Base-by-base conservation (phyloP, 2,888 invertebrate species). In the Oscheius myriophilus region DNA sequence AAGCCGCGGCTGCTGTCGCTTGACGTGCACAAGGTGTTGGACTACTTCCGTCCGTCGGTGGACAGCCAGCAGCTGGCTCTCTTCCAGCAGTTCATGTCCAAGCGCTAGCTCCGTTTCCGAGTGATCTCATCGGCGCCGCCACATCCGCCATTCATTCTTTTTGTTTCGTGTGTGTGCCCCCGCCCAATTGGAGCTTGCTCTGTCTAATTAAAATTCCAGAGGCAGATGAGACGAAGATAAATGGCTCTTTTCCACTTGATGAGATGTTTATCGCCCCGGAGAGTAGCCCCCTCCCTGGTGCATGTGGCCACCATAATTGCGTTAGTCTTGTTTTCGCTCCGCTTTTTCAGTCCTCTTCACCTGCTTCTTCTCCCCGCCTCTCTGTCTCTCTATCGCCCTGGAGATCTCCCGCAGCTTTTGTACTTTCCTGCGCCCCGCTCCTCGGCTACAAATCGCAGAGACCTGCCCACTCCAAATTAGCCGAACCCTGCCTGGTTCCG, bases 21-120 rank as follows among this genome's bases (percentile, higher is more conserved):
- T 6, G 55, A 65, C 45, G 61, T 67, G n/a, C 23, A 55, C 14
- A 23, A 66, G 26, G 61, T 61, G 16, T 43, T 67, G 14, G 52
- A 43, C 3, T 53, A 51, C 14, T 67, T 67, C 33, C 46, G 26
- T 25, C 52, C 51, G 6, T 53, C 61, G 12, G 61, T 67, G 18
- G 61, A 67, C 42, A 43, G 46, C 9, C 26, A 52, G n/a, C 67
- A 67, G 23, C 51, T 67, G 9, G 26, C 33, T 9, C 46, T 18
- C 9, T 67, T 57, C 43, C 41, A 67, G 23, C 51, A 67, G 23
- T 67, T 45, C 33, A 65, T 54, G 46, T 55, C 18, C 45, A 54
- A 54, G 49, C 43, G 62, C 21, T 55, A 55, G 33, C 33, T 33
- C 33, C 33, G 9, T 33, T 33, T 33, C 33, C 33, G 33, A 33